Base-by-base conservation (phyloP, 2,888 invertebrate species). In the Ennomos erosarius region DNA sequence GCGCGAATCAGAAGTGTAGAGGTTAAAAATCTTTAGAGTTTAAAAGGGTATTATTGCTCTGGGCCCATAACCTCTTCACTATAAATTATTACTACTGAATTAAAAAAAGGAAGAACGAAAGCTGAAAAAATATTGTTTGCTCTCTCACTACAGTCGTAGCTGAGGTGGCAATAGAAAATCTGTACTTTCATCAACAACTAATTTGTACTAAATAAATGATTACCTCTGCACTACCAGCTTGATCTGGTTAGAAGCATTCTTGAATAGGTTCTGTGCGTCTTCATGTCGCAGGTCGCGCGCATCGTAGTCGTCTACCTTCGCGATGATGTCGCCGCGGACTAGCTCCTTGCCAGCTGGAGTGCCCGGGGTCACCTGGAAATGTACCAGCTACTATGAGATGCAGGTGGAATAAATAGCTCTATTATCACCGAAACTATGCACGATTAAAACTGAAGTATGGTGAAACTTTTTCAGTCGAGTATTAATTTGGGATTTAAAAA, bases 251-350 rank as follows among this genome's bases (percentile, higher is more conserved):
- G 95, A 95, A 65, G 97, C 96, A 82, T 96, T 96, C 85, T 95
- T 95, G 86, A 98, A 97, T 67, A 98, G 93, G 82, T 95, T 96
- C 89, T 98, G 97, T 55, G 98, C 98, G 90, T 98, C 97, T 83
- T 97, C 96, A 81, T 98, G 98, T 75, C 97, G 94, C 78, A 98
- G 93, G 81, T 97, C 96, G 62, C 97, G 94, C 46, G 97, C 95
- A 90, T 98, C 98, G 88, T 97, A 97, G 82, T 97, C 97, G 82
- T 96, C 96, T 75, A 99, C 96, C 92, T 97, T 97, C 71, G 96
- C 94, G 78, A 99, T 96, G 78, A 98, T 95, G 92, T 99, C 99
- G 70, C 98, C 98, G 68, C 97, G 94, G 71, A 96, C 94, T 69
- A 99, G 94, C 75, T 96, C 96, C 52, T 96, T 96, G 75, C 96